phyloP scores from a whole-genome alignment of 2,113 vertebrate species.

The Isurus oxyrinchus region DNA sequence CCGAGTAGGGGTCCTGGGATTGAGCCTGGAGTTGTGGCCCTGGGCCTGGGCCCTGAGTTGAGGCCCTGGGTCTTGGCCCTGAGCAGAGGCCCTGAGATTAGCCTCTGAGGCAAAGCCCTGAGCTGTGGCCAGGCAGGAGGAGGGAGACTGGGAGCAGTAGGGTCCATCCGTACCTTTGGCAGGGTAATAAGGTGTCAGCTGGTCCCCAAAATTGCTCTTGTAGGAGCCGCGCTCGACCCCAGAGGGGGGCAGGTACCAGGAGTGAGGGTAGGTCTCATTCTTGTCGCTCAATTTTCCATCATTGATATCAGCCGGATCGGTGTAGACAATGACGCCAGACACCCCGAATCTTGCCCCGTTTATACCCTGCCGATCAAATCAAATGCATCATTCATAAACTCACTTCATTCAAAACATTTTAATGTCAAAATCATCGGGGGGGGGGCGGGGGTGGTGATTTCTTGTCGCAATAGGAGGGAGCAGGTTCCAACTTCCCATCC shows the following conservation, averaged over 20 bases:
- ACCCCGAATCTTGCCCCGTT: slow-evolving; percentile 67
- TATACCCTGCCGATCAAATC: slow-evolving; percentile 58
- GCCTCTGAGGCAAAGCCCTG: neutral
- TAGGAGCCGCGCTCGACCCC: slow-evolving; percentile 75
- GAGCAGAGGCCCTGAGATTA: neutral
- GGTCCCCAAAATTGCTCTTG: slow-evolving; percentile 60
- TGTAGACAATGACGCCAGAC: slow-evolving; percentile 76
- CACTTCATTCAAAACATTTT: neutral
- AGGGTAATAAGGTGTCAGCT: slow-evolving; percentile 74
- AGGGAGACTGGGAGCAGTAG: neutral
- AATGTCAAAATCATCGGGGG: too few species aligned
- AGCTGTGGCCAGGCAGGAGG: neutral
- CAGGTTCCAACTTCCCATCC: neutral
- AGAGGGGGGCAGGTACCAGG: slow-evolving; percentile 74
- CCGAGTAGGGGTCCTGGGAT: neutral
- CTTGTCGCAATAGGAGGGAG: fast-evolving
- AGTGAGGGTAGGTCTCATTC: slow-evolving; percentile 71
- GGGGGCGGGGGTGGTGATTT: neutral
- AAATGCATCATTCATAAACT: neutral
- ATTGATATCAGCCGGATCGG: slow-evolving; percentile 76
- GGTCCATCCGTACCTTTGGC: slow-evolving; percentile 53
- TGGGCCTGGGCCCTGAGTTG: too few species aligned
- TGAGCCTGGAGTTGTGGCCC: too few species aligned
- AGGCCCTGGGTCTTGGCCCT: neutral
- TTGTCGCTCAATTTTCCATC: slow-evolving; percentile 58